Conservation (phyloP, 2,797 vertebrate species). For the Phalanger gymnotis region DNA sequence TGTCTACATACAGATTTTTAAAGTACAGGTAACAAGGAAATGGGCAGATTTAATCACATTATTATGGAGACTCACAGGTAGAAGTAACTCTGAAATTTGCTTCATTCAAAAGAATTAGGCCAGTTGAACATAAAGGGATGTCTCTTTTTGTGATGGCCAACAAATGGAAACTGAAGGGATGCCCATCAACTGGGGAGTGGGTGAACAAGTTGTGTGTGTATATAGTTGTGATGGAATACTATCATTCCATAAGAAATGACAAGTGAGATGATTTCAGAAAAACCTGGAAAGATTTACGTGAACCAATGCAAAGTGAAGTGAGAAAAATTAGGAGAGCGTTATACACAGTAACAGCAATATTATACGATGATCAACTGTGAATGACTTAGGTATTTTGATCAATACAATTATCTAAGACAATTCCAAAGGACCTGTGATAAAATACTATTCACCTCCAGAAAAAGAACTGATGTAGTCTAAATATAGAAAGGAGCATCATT, state of each 20-base stretch:
- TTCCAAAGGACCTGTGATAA: neutral
- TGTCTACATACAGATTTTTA: neutral
- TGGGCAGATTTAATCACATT: neutral
- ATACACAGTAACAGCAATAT: neutral
- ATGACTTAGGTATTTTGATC: neutral
- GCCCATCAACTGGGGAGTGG: neutral
- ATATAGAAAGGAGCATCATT: neutral
- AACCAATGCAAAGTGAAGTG: neutral
- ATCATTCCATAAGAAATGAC: neutral
- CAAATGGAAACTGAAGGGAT: neutral
- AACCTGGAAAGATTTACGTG: neutral
- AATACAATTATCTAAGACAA: neutral
- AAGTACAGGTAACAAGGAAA: neutral
- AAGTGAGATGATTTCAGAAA: neutral
- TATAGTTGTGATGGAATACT: neutral
- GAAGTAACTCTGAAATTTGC: neutral
- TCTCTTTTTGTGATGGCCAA: neutral
- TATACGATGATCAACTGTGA: neutral
- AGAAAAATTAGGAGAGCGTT: neutral
- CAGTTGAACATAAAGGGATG: neutral
- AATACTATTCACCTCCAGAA: neutral
- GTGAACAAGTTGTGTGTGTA: neutral
- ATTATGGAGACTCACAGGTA: neutral
- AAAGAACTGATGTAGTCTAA: neutral
- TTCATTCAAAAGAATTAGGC: neutral